Evolutionary conservation across 2,797 vertebrate genomes (phyloP), one percentile per base, ranked within the genome.

Genomic region (Poeciliopsis paucimaculata): DNA sequence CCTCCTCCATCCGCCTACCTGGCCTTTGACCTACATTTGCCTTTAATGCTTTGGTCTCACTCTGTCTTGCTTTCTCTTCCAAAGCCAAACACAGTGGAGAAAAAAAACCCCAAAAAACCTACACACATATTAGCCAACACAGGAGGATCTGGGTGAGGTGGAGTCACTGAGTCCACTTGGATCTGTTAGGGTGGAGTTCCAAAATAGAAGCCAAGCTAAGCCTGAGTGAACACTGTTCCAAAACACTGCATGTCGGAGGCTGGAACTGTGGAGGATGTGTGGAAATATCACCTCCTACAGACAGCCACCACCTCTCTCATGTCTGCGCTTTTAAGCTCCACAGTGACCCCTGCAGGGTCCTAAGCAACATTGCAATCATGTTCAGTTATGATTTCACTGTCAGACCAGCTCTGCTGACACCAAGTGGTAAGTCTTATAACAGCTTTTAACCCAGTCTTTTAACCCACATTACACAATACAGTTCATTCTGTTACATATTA

Each of bases 131-230:
- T 26, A 75, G 41, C 80, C 45, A 46, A 66, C 46, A 62, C 10
- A 70, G 77, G 49, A 84, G 83, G 47, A 47, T 71, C 83, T 78
- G 79, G 87, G 81, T 80, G 86, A 78, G 81, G 88, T 89, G 82
- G 75, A 86, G 88, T 87, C 84, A 73, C 84, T 80, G 74, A 88
- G 84, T 89, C 83, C 87, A 90, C 86, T 89, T 82, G 55, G 84
- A 87, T 77, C 73, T 84, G 85, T 86, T 85, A 81, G 87, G 90
- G 86, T 91, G 90, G 90, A 90, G 86, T 86, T 88, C 57, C 84
- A 90, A 93, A 91, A 93, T 82, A 90, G 89, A 86, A 90, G 84
- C 82, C 84, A 85, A 89, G 77, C 73, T 87, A 86, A 90, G 89
- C 88, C 84, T 76, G 84, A 84, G 81, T 90, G 89, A 92, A 88